These are phyloP conservation scores for Gallinago undulata DNA, from an alignment of 2,113 vertebrate species.

Conservation along the genomic window DNA sequence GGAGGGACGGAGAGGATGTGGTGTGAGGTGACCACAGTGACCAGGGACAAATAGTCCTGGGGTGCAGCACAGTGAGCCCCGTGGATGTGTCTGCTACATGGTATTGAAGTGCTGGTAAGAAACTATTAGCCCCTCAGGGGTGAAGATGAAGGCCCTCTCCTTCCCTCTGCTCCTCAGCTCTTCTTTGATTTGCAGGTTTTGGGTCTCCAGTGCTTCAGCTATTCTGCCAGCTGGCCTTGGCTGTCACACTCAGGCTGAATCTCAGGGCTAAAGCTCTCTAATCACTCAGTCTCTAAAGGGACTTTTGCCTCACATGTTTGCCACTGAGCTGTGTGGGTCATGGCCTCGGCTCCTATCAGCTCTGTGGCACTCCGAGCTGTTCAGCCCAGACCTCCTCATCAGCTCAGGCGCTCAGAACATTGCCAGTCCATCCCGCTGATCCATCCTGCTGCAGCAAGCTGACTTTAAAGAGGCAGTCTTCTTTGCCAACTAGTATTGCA, in stretches of 20 bases:
- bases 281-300: neutral
- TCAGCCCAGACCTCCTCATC: neutral
- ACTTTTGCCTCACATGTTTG: neutral
- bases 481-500: neutral
- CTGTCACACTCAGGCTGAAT: neutral
- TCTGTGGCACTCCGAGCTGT: neutral
- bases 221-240: neutral
- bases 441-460: no score
- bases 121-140: neutral
- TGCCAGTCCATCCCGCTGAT: rapidly evolving
- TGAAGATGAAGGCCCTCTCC: neutral
- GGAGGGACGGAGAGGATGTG: neutral
- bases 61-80: neutral
- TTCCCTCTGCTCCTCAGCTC: neutral
- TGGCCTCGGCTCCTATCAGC: neutral
- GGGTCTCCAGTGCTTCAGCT: neutral
- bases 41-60: neutral
- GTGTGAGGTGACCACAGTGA: neutral
- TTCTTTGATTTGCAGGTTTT: neutral
- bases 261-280: neutral
- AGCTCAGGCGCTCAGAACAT: neutral
- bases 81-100: neutral
- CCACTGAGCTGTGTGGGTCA: neutral
- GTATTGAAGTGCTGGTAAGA: neutral
- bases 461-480: neutral